Conservation (phyloP, 2,888 invertebrate genomes). For the Hipparchia sbordonii region DNA sequence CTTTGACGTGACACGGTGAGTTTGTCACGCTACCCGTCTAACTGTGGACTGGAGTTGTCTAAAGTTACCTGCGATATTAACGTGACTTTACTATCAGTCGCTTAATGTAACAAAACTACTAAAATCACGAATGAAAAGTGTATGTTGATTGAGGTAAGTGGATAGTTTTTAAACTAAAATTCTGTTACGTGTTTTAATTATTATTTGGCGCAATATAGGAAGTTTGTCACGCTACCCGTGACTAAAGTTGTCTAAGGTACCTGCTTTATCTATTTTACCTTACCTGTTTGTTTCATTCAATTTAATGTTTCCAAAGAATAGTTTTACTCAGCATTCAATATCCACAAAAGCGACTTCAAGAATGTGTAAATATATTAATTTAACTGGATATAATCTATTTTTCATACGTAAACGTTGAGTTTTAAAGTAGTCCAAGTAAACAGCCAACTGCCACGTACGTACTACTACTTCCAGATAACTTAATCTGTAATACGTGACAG, state of each 20-base stretch:
- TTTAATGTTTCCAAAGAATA: background rate
- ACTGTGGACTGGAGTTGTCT: constrained; percentile 11
- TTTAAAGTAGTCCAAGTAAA: too few species aligned
- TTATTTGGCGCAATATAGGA: constrained; percentile 41
- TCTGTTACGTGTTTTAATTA: background rate
- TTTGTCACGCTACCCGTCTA: constrained; percentile 31
- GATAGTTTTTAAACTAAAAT: background rate
- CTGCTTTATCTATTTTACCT: background rate
- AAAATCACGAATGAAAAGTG: background rate
- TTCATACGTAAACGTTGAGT: too few species aligned
- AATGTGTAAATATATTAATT: too few species aligned
- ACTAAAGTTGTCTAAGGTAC: constrained; percentile 6
- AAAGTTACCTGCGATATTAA: constrained; percentile 3
- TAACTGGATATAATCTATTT: too few species aligned
- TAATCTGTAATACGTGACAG: too few species aligned
- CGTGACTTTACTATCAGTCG: background rate
- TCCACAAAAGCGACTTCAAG: background rate
- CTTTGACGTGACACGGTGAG: constrained; percentile 41
- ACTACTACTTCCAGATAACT: too few species aligned
- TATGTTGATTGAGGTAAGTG: constrained; percentile 4
- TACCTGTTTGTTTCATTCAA: background rate
- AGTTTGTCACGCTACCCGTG: constrained; percentile 29
- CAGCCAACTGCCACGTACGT: too few species aligned
- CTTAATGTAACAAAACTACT: background rate
- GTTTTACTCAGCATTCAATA: background rate